Percentiles rank a stretch among this genome's conserved stretches.
Evolutionary conservation across 2,113 vertebrate species (phyloP).

Genomic region (Phoxinus phoxinus): DNA sequence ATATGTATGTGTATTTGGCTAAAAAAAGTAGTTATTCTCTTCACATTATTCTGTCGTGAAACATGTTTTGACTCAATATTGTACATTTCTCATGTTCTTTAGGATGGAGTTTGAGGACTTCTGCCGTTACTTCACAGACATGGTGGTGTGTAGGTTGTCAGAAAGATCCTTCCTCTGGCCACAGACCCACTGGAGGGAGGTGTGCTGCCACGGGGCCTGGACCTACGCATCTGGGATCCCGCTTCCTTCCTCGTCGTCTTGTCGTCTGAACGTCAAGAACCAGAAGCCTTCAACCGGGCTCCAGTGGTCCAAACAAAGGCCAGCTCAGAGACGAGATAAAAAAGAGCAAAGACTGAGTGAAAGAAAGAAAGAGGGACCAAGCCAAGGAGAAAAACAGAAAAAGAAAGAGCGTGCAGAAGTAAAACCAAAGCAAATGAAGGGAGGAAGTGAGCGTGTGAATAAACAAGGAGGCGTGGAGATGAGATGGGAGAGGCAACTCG

Average conservation of each 20-base stretch:
- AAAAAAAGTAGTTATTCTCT: background rate
- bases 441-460: background rate
- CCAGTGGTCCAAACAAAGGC: conserved; percentile 19
- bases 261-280: conserved; percentile 7
- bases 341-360: conserved; percentile 68
- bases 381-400: conserved; percentile 25
- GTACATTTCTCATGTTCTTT: background rate
- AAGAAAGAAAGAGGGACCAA: conserved; percentile 48
- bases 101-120: conserved; percentile 85
- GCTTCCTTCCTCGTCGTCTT: background rate
- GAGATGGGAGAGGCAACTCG: conserved; percentile 62
- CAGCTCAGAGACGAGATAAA: conserved; percentile 57
- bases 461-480: conserved; percentile 43
- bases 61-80: background rate
- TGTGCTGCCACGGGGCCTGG: conserved; percentile 73
- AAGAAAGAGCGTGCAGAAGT: conserved; percentile 23
- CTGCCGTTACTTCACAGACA: conserved; percentile 80
- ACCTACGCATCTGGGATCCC: conserved; percentile 48
- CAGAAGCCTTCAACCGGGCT: background rate
- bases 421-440: conserved; percentile 19
- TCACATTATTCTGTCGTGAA: background rate
- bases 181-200: conserved; percentile 76
- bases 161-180: conserved; percentile 73
- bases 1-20: background rate
- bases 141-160: conserved; percentile 78